Base-by-base conservation (phyloP, 2,888 invertebrate genomes). In the Oeneis ivallda region DNA sequence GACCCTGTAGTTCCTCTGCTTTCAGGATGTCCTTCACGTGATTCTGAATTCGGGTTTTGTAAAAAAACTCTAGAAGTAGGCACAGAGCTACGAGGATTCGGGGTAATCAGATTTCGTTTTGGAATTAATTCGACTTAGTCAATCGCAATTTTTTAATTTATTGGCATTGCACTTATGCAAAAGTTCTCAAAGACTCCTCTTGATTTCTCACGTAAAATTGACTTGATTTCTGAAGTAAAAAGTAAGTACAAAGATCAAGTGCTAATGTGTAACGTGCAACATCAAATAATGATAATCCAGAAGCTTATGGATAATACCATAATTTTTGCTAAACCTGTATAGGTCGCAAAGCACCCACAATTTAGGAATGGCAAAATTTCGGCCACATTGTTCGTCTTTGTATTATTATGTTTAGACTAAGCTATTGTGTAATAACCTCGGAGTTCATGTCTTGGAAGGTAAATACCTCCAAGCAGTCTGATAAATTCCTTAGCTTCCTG, bases 401-500 rank as follows among this genome's bases (percentile, higher is more conserved):
- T 81, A 79, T 83, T 83, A 82, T 81, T 81, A 79, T 79, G 77
- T 78, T 76, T 79, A 83, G 79, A 81, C 79, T 75, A 81, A 83
- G 85, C 86, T 81, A 86, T 86, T 83, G 81, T 83, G 76, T 84
- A 77, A 79, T 75, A 78, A 75, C 72, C 74, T 76, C 72, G 78
- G 75, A 58, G 67, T 75, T 78, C 72, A 73, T 75, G 76, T 84
- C 84, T 84, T 80, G 80, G 79, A 79, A 80, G 81, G 79, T 77
- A 77, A 79, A 88, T 89, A 85, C 87, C 86, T 82, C 74, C 69
- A 77, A 84, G 80, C 79, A 78, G 80, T 79, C 79, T 81, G 80
- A 80, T 77, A 79, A 89, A 90, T 92, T 89, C 89, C 85, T 77
- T 62, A 73, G 75, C 79, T 77, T 80, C 79, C 80, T 66, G 77